Conservation (phyloP, 2,888 invertebrate genomes). For the Lithophane ornitopus region DNA sequence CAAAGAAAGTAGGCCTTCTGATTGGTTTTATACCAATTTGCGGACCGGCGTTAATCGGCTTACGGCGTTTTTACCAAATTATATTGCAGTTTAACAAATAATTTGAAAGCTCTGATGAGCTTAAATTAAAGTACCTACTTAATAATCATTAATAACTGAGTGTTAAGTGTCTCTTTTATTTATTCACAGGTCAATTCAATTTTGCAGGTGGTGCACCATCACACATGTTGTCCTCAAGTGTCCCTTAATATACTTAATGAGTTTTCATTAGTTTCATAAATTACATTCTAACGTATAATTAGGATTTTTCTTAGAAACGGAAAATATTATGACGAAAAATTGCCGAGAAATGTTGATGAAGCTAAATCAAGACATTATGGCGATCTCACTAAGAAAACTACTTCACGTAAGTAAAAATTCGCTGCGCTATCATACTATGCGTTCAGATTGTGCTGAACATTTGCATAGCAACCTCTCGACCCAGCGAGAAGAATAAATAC, state of each 20-base stretch:
- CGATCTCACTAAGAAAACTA: conserved; percentile 35
- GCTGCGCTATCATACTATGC: conserved; percentile 34
- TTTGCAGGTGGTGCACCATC: not conserved
- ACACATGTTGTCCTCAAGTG: not conserved
- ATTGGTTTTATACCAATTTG: conserved; percentile 56
- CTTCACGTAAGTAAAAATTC: conserved; percentile 33
- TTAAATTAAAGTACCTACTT: conserved; percentile 6
- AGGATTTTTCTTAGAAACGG: not conserved
- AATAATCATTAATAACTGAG: not conserved
- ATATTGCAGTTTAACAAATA: conserved; percentile 15
- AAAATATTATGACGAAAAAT: not conserved
- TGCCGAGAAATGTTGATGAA: not conserved
- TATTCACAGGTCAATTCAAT: not conserved
- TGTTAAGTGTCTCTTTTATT: not conserved
- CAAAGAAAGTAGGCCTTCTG: conserved; percentile 51
- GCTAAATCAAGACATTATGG: conserved; percentile 33
- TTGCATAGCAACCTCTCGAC: conserved; percentile 42
- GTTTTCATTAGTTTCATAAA: not conserved
- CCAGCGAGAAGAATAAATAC: conserved; percentile 59
- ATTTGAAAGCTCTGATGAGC: conserved; percentile 9
- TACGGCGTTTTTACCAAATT: conserved; percentile 37
- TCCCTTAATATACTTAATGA: not conserved
- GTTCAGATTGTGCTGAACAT: conserved; percentile 39
- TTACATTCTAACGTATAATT: not conserved
- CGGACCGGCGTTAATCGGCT: conserved; percentile 32